These are phyloP conservation scores for Patiria pectinifera DNA, from an alignment of 53 echinoderm and acorn worm genomes.

Conservation along the genomic window DNA sequence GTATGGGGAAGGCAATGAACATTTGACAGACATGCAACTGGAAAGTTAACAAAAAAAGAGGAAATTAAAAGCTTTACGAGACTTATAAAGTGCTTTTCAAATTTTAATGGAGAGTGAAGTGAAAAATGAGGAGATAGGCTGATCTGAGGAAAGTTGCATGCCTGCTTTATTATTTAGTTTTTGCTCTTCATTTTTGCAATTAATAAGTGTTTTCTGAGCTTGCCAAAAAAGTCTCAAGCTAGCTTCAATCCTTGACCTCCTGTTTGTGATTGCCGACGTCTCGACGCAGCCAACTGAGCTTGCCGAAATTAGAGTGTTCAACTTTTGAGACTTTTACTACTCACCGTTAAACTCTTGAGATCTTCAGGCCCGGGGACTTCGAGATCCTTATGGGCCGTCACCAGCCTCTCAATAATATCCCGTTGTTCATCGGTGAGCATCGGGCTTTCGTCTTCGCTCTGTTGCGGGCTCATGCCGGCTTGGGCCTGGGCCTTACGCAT, in stretches of 20 bases:
- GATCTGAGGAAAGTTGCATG: no score
- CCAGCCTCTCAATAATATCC: conserved; percentile 91
- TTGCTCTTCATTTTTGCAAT: background rate
- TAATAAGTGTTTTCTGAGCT: background rate
- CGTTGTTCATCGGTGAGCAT: conserved; percentile 92
- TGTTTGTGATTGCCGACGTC: no score
- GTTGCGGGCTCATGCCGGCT: conserved; percentile 90
- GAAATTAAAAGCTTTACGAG: no score
- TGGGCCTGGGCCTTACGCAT: conserved; percentile 91
- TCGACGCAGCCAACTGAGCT: no score
- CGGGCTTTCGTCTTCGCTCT: conserved; percentile 92
- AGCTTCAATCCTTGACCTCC: no score
- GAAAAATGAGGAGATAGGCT: no score
- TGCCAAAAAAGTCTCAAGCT: background rate
- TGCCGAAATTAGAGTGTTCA: no score
- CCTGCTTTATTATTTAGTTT: background rate
- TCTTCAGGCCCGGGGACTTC: conserved; percentile 98
- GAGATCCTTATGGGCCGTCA: conserved; percentile 90
- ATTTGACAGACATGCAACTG: no score
- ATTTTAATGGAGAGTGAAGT: no score
- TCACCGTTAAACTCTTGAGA: conserved; percentile 92
- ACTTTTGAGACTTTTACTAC: conserved; percentile 8
- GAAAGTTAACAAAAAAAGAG: no score
- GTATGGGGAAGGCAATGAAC: no score
- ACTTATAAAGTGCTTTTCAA: no score